Evolutionary conservation across 2,113 vertebrate genomes (phyloP).

Genomic region (Neotoma lepida): DNA sequence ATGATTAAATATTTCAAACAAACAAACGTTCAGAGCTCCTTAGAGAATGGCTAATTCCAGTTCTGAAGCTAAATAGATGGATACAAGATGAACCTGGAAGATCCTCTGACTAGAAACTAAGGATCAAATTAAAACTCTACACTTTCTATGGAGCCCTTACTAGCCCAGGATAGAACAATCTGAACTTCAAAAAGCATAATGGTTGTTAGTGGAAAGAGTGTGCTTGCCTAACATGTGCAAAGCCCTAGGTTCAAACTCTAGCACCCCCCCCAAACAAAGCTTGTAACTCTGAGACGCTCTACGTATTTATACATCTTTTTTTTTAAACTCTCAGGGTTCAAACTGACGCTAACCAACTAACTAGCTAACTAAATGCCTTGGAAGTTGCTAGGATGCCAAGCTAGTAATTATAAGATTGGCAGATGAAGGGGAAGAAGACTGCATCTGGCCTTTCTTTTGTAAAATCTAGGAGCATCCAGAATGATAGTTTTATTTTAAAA

Average conservation of each 20-base stretch:
- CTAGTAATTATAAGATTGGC: conserved; percentile 42
- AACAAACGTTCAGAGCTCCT: conserved; percentile 38
- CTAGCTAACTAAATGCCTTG: background rate
- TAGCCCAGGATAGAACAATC: background rate
- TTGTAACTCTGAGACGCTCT: conserved; percentile 16
- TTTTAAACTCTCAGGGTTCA: conserved; percentile 24
- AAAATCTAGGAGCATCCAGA: conserved; percentile 30
- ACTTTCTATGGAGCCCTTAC: conserved; percentile 24
- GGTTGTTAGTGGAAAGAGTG: background rate
- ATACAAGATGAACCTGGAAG: conserved; percentile 46
- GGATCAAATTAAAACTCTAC: conserved; percentile 12
- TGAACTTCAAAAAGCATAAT: background rate
- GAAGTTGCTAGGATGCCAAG: conserved; percentile 43
- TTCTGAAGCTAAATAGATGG: conserved; percentile 22
- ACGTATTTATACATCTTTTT: conserved; percentile 34
- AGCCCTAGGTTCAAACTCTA: background rate
- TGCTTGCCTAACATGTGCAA: background rate
- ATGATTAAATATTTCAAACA: conserved; percentile 63
- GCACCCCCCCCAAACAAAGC: background rate
- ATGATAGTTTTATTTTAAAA: conserved; percentile 43
- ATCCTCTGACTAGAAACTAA: conserved; percentile 33
- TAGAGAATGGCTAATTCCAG: conserved; percentile 39
- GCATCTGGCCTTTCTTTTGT: background rate
- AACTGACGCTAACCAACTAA: conserved; percentile 6
- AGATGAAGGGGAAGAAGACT: conserved; percentile 48